Base-by-base conservation (phyloP, 2,797 vertebrate genomes). In the Notoglanidium macrostoma region DNA sequence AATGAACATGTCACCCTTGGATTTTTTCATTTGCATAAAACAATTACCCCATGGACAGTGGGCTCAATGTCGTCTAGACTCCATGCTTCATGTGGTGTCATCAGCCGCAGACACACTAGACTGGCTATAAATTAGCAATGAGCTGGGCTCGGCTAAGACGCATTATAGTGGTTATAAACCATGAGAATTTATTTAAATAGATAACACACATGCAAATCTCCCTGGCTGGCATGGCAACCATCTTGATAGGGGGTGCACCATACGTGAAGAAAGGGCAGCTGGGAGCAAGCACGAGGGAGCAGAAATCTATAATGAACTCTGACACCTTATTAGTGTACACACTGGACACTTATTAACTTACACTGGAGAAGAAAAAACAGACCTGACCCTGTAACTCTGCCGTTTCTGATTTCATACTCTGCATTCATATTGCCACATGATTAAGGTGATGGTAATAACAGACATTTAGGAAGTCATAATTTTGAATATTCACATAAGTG, bases 111-210 rank as follows among this genome's bases (percentile, higher is more conserved):
- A 97, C 95, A 95, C 96, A 96, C 95, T 94, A 96, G 95, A 95
- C 95, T 96, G 94, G 95, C 95, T 96, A 96, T 97, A 97, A 98
- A 98, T 98, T 97, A 98, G 96, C 96, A 96, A 95, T 95, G 96
- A 97, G 93, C 95, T 94, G 95, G 95, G 93, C 96, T 94, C 96
- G 95, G 96, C 93, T 93, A 95, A 96, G 96, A 95, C 95, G 95
- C 96, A 96, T 97, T 97, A 96, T 95, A 96, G 95, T 93, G 96
- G 95, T 97, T 97, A 97, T 96, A 97, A 97, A 95, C 96, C 94
- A 95, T 95, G 95, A 96, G 95, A 97, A 98, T 97, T 97, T 97
- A 97, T 98, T 98, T 97, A 96, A 97, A 97, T 95, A 97, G 96
- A 98, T 98, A 98, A 98, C 96, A 96, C 95, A 96, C 95, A 96